Evolutionary conservation across 2,797 vertebrate species (phyloP).

Genomic region (Poeciliopsis gracilis): DNA sequence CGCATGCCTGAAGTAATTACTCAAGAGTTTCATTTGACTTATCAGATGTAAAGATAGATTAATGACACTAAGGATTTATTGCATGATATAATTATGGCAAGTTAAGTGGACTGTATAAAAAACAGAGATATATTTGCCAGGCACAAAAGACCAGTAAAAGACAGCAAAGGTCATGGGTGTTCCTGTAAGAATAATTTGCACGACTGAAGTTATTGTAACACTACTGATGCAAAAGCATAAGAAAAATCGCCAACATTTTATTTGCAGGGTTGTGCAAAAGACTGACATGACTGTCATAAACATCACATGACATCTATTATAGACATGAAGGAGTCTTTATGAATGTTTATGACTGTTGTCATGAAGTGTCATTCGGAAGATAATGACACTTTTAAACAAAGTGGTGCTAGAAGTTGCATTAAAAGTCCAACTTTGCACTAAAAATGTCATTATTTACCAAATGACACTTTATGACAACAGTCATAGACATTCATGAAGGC

Average conservation of each 20-base stretch:
- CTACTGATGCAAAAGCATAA: neutral
- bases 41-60: neutral
- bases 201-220: neutral
- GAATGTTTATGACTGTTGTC: no score
- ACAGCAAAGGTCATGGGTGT: neutral
- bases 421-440: no score
- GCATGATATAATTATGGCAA: neutral
- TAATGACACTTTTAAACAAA: no score
- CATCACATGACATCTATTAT: no score
- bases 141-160: neutral
- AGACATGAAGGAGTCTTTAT: no score
- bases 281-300: no score
- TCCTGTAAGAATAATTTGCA: neutral
- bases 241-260: neutral
- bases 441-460: no score
- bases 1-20: neutral
- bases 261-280: no score
- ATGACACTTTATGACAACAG: no score
- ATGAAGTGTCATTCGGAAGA: no score
- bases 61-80: neutral
- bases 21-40: neutral
- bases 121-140: neutral
- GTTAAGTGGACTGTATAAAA: neutral
- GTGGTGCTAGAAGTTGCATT: no score
- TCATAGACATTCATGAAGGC: no score